Percentiles rank a stretch among this genome's conserved stretches.
phyloP scores from a whole-genome alignment of 2,113 vertebrate species.

The Sceloporus undulatus region DNA sequence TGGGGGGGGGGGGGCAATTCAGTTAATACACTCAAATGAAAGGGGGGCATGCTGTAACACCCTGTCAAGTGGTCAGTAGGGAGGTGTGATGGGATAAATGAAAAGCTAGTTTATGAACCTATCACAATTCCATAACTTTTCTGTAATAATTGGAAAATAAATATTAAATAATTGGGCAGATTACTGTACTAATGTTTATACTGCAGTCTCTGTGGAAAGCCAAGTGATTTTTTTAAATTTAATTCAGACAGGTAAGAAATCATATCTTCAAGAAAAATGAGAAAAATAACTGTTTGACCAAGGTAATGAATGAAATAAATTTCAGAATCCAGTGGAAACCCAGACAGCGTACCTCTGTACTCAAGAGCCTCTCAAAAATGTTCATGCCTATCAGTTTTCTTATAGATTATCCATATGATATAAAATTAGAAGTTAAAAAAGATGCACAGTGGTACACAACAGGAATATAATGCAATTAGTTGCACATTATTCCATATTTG shows the following conservation, averaged over 20 bases:
- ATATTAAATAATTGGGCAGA: neutral
- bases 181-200: too few species aligned
- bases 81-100: neutral
- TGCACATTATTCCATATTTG: too few species aligned
- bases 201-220: neutral
- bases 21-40: neutral
- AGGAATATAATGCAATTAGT: too few species aligned
- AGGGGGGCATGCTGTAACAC: neutral
- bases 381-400: too few species aligned
- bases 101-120: neutral
- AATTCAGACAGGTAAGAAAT: neutral
- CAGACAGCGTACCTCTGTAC: neutral
- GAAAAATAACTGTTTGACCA: neutral
- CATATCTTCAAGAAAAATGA: neutral
- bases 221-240: neutral
- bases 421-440: too few species aligned
- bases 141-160: neutral
- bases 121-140: neutral
- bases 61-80: neutral
- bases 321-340: neutral
- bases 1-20: neutral
- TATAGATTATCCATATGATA: too few species aligned
- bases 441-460: too few species aligned
- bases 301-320: neutral
- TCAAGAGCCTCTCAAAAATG: neutral